Percentiles rank a stretch among this genome's conserved stretches.
Conservation (phyloP, 2,113 vertebrate species). For the Boulengeromyrus knoepffleri region DNA sequence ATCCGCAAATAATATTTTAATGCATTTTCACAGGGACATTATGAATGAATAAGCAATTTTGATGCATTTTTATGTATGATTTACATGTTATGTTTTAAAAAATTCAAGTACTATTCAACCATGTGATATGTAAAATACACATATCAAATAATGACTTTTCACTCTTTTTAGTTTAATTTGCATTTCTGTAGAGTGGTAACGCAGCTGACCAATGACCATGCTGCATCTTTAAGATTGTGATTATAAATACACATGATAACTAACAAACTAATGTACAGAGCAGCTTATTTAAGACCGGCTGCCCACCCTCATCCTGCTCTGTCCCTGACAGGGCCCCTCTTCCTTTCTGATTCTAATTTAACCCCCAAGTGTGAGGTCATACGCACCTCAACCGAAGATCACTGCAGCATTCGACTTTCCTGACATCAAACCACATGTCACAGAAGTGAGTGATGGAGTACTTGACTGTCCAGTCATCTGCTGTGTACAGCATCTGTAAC, state of each 20-base stretch:
- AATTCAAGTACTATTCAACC: background rate
- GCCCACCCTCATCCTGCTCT: background rate
- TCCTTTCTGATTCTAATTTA: background rate
- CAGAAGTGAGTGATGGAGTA: background rate
- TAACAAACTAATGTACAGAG: background rate
- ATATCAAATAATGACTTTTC: background rate
- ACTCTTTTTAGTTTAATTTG: background rate
- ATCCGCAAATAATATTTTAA: background rate
- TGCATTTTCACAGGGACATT: background rate
- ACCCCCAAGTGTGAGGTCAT: background rate
- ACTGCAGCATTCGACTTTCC: background rate
- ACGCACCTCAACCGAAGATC: background rate
- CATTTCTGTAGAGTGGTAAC: background rate
- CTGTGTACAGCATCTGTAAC: background rate
- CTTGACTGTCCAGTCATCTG: background rate
- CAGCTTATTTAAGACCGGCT: background rate
- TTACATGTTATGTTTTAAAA: background rate
- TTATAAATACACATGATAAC: background rate
- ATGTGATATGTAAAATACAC: background rate
- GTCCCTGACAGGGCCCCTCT: background rate
- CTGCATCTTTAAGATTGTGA: background rate
- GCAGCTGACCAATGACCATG: background rate
- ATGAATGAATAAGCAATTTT: background rate
- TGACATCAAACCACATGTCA: background rate
- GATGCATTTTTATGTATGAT: background rate